Evolutionary conservation across 2,888 invertebrate species (phyloP).

Genomic region (Agriotes lineatus): DNA sequence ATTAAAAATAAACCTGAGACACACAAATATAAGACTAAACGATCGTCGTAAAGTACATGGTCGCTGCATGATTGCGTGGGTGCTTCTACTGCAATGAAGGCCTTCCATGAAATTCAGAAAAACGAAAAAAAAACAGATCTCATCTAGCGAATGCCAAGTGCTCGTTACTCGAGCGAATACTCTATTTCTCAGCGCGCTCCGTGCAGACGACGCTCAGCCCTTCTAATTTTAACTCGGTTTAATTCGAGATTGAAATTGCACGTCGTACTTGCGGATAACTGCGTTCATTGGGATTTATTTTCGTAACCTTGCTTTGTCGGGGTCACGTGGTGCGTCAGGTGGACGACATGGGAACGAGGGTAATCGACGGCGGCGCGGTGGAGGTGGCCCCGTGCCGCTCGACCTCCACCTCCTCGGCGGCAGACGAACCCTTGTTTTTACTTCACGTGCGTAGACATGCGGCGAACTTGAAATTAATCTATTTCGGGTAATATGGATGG

Average conservation of each 20-base stretch:
- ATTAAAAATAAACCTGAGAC: too few species aligned
- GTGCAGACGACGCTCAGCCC: not conserved
- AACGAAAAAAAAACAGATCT: not conserved
- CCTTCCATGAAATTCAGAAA: not conserved
- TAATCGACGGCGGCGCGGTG: too few species aligned
- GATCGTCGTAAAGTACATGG: too few species aligned
- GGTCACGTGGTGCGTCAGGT: slow-evolving; percentile 25
- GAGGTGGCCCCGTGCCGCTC: not conserved
- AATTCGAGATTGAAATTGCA: slow-evolving; percentile 16
- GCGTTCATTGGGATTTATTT: slow-evolving; percentile 8
- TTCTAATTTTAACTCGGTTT: slow-evolving; percentile 1
- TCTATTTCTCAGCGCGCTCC: not conserved
- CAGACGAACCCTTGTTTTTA: not conserved
- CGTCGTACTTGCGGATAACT: slow-evolving; percentile 13
- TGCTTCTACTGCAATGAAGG: not conserved
- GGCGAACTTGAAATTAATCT: too few species aligned
- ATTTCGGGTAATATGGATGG: too few species aligned
- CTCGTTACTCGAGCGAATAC: slow-evolving; percentile 3
- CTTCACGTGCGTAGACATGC: slow-evolving; percentile 5
- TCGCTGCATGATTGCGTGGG: not conserved
- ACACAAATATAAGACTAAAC: too few species aligned
- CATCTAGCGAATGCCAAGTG: not conserved
- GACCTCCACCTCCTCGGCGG: not conserved
- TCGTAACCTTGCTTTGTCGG: slow-evolving; percentile 19
- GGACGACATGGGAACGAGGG: slow-evolving; percentile 19